These are phyloP conservation scores for Acholoe squamosa DNA, from an alignment of 2,888 invertebrate species.

Conservation along the genomic window DNA sequence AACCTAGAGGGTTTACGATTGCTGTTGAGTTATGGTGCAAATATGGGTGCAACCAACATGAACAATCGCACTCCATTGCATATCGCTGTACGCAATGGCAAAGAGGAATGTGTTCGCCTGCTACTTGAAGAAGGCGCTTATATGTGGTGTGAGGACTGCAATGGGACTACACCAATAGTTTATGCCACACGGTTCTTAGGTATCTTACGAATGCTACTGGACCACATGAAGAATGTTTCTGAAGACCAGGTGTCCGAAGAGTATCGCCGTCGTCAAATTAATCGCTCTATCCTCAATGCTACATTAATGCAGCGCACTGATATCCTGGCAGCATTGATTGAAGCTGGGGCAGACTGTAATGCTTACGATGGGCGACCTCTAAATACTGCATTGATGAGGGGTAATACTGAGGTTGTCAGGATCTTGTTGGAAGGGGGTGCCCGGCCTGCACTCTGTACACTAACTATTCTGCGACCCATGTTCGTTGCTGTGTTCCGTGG, in stretches of 20 bases:
- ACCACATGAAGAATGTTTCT: conserved; percentile 38
- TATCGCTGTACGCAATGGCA: conserved; percentile 32
- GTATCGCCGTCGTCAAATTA: conserved; percentile 17
- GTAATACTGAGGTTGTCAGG: conserved; percentile 26
- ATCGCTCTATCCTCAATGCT: conserved; percentile 39
- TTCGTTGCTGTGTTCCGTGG: conserved; percentile 45
- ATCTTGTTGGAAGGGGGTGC: conserved; percentile 41
- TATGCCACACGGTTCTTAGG: conserved; percentile 44
- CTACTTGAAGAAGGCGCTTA: conserved; percentile 50
- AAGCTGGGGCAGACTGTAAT: conserved; percentile 43
- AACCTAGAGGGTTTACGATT: background rate
- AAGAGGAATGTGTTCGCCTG: conserved; percentile 30
- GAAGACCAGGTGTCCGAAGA: conserved; percentile 40
- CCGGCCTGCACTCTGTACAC: background rate
- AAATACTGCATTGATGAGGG: conserved; percentile 45
- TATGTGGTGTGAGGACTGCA: conserved; percentile 56
- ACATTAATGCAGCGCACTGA: conserved; percentile 35
- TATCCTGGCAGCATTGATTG: background rate
- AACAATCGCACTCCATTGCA: conserved; percentile 47
- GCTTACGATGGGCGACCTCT: conserved; percentile 49
- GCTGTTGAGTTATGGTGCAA: conserved; percentile 17
- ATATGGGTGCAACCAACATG: conserved; percentile 6
- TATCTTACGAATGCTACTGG: conserved; percentile 30
- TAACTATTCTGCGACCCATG: conserved; percentile 47
- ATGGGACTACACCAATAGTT: conserved; percentile 42